A percentile compares a stretch with the other conserved stretches of the same genome.
Evolutionary conservation across 2,888 invertebrate genomes (phyloP).

Genomic region (Orchestes rusci): DNA sequence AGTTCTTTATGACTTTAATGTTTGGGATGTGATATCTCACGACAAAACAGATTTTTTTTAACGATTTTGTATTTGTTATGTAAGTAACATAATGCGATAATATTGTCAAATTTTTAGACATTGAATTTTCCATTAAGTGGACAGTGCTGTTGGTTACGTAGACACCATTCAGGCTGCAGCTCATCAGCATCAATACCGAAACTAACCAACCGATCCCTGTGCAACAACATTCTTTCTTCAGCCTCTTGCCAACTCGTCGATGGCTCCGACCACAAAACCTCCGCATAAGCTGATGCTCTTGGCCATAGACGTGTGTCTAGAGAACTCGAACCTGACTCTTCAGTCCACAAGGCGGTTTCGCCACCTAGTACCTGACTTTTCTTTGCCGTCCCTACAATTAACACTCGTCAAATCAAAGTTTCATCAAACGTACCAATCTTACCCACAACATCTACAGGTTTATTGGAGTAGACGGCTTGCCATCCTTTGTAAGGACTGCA

Average conservation of each 20-base stretch:
- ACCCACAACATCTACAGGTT: slow-evolving; percentile 53
- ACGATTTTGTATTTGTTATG: too few species aligned
- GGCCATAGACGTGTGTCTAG: slow-evolving; percentile 19
- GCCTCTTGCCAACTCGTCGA: slow-evolving; percentile 13
- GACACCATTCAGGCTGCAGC: slow-evolving; percentile 79
- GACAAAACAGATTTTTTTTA: too few species aligned
- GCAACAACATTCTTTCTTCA: slow-evolving; percentile 21
- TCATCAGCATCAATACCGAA: slow-evolving; percentile 64
- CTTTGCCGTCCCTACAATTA: slow-evolving; percentile 6
- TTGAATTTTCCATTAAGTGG: slow-evolving; percentile 33
- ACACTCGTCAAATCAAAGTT: not conserved
- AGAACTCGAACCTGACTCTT: slow-evolving; percentile 17
- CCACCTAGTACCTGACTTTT: slow-evolving; percentile 20
- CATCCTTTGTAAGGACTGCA: slow-evolving; percentile 84
- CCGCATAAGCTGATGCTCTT: slow-evolving; percentile 22
- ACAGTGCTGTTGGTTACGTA: slow-evolving; percentile 70
- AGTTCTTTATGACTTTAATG: too few species aligned
- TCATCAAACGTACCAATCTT: slow-evolving; percentile 10
- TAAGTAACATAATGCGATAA: too few species aligned
- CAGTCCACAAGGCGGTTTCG: slow-evolving; percentile 22
- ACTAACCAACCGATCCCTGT: slow-evolving; percentile 45
- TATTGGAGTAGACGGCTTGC: slow-evolving; percentile 77
- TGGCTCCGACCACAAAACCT: slow-evolving; percentile 22
- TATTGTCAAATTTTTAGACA: slow-evolving; percentile 3
- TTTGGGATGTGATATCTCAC: too few species aligned